A percentile compares a stretch with the other conserved stretches of the same genome.
These are phyloP conservation scores for Dryobates pubescens DNA, from an alignment of 2,797 vertebrate genomes.

Conservation along the genomic window DNA sequence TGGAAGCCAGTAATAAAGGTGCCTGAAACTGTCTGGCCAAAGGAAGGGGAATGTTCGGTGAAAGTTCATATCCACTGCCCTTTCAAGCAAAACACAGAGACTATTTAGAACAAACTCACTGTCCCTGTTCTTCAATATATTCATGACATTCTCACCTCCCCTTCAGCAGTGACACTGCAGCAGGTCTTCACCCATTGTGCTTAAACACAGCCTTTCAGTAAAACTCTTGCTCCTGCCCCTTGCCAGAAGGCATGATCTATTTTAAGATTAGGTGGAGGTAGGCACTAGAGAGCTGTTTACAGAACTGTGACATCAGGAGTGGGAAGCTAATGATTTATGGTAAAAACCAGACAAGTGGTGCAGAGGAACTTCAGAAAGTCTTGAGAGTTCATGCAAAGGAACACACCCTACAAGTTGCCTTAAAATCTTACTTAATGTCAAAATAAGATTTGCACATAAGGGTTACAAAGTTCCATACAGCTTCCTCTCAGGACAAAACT, in stretches of 20 bases:
- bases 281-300: conserved; percentile 31
- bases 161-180: conserved; percentile 51
- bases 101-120: background rate
- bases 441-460: background rate
- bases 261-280: conserved; percentile 60
- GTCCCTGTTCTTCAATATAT: conserved; percentile 45
- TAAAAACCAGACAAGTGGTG: conserved; percentile 3
- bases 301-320: conserved; percentile 60
- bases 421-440: background rate
- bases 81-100: background rate
- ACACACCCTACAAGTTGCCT: background rate
- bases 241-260: conserved; percentile 65
- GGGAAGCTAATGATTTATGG: conserved; percentile 63
- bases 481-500: background rate
- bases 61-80: background rate
- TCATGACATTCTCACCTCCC: conserved; percentile 60
- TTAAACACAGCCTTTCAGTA: conserved; percentile 28
- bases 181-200: conserved; percentile 58
- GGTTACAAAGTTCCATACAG: background rate
- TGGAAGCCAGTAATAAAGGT: background rate
- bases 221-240: conserved; percentile 35
- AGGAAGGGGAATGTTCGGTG: background rate
- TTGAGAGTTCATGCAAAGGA: background rate
- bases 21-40: background rate
- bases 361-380: background rate